Conservation (phyloP, 2,797 vertebrate species). For the Falco naumanni region DNA sequence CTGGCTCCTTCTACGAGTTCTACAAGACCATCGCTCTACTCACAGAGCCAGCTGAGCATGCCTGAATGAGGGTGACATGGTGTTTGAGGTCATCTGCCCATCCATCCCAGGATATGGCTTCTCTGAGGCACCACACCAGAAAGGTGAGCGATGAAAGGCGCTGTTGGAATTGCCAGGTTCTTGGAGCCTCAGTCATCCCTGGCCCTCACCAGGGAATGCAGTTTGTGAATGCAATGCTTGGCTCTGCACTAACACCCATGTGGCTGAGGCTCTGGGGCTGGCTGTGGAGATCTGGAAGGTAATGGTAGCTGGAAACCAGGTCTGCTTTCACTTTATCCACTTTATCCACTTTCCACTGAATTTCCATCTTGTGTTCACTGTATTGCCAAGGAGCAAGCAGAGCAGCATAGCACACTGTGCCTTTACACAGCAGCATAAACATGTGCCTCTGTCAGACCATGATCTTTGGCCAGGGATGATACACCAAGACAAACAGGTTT, state of each 20-base stretch:
- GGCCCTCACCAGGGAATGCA: neutral
- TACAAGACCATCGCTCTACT: slow-evolving; percentile 89
- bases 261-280: neutral
- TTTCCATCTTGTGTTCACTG: too few species aligned
- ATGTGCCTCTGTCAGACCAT: too few species aligned
- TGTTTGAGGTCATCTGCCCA: slow-evolving; percentile 90
- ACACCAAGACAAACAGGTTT: too few species aligned
- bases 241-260: rapidly evolving
- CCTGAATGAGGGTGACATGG: slow-evolving; percentile 47
- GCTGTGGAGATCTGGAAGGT: neutral
- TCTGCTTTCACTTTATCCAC: too few species aligned
- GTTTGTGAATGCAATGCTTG: neutral
- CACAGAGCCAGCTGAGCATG: slow-evolving; percentile 69
- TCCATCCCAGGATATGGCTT: slow-evolving; percentile 91
- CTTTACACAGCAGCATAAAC: too few species aligned
- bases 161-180: neutral
- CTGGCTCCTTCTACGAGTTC: slow-evolving; percentile 91
- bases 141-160: slow-evolving; percentile 73
- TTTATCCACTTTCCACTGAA: too few species aligned
- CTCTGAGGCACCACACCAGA: slow-evolving; percentile 86
- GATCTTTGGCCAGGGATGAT: too few species aligned
- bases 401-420: too few species aligned
- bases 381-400: too few species aligned
- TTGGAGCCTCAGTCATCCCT: neutral
- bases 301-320: too few species aligned